Conservation (phyloP, 2,888 invertebrate genomes). For the Leptinotarsa tumamoca region DNA sequence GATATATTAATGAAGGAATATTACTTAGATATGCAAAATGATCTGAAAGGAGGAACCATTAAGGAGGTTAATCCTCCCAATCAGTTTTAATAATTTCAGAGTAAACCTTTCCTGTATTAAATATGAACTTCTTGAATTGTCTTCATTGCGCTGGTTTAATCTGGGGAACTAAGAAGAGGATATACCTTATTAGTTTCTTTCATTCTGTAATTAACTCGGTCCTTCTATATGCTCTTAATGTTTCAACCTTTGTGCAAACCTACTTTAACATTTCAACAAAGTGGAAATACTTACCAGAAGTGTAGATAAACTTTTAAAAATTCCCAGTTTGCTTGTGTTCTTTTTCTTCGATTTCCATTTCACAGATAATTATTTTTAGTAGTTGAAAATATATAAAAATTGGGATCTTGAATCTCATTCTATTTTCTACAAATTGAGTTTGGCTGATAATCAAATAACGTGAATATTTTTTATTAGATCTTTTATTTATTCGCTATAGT, state of each 20-base stretch:
- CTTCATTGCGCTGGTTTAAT: slow-evolving; percentile 40
- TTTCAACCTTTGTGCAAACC: slow-evolving; percentile 49
- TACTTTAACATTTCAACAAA: neutral
- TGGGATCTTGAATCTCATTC: no score
- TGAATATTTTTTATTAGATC: no score
- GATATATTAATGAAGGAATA: no score
- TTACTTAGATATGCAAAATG: no score
- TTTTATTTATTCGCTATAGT: no score
- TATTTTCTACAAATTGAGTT: no score
- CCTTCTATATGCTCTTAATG: slow-evolving; percentile 54
- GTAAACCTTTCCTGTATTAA: slow-evolving; percentile 27
- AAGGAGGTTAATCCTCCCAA: no score
- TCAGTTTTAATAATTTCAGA: neutral
- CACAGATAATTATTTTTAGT: no score
- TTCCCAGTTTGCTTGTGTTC: neutral
- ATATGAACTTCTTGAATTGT: slow-evolving; percentile 24
- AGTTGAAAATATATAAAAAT: no score
- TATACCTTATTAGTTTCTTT: slow-evolving; percentile 47
- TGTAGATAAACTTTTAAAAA: neutral
- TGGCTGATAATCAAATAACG: no score
- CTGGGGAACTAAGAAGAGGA: slow-evolving; percentile 47
- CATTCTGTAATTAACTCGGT: slow-evolving; percentile 48
- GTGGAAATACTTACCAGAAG: slow-evolving; percentile 8
- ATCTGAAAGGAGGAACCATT: no score
- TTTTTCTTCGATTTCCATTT: neutral